Percentiles rank a stretch among this genome's conserved stretches.
These are phyloP conservation scores for Apantesis nais DNA, from an alignment of 2,888 invertebrate species.

Conservation along the genomic window DNA sequence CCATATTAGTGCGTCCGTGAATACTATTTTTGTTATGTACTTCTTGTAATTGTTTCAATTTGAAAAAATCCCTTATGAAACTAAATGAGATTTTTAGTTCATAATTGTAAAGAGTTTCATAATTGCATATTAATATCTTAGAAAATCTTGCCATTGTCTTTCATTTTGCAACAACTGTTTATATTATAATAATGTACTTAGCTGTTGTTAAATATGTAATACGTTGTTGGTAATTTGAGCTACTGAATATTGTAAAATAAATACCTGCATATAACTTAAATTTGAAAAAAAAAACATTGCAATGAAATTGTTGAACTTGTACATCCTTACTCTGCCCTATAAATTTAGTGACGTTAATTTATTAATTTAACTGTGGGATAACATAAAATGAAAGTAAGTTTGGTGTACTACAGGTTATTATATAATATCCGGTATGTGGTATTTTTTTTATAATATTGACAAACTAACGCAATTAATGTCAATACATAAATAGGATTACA, in stretches of 20 bases:
- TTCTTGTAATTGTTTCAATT: constrained; percentile 30
- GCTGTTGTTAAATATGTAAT: neutral
- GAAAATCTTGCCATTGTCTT: constrained; percentile 48
- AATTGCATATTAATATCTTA: constrained; percentile 19
- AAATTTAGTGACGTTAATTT: neutral
- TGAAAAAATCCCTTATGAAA: constrained; percentile 18
- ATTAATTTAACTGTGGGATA: neutral
- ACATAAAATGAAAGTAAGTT: neutral
- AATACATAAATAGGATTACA: neutral
- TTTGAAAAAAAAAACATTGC: neutral
- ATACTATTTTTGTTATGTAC: constrained; percentile 17
- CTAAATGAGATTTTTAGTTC: constrained; percentile 24
- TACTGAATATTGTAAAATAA: constrained; percentile 21
- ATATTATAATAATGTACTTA: constrained; percentile 2
- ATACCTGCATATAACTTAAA: constrained; percentile 7
- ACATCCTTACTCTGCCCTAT: neutral
- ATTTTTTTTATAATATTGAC: neutral
- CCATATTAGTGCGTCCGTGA: neutral
- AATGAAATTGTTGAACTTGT: neutral
- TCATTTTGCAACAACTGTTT: constrained; percentile 16
- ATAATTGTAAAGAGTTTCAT: constrained; percentile 24
- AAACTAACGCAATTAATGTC: neutral
- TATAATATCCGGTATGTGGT: too few species aligned
- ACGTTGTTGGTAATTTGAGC: neutral
- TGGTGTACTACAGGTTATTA: neutral